Evolutionary conservation across 2,888 invertebrate genomes (phyloP).

Genomic region (Pyrgus malvae): DNA sequence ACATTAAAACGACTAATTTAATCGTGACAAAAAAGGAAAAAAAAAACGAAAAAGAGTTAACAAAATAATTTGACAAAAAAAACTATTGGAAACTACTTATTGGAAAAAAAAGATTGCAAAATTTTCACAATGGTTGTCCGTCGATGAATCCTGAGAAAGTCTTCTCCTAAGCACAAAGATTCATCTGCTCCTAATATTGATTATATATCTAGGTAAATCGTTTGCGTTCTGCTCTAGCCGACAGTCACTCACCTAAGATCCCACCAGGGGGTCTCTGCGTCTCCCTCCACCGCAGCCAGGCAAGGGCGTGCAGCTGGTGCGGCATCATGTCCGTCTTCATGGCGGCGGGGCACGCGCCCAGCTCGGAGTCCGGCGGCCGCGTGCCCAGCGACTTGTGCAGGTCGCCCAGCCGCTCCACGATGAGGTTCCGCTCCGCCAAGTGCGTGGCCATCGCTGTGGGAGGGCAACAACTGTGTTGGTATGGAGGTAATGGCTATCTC

Average conservation of each 20-base stretch:
- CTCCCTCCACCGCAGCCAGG: constrained; percentile 96
- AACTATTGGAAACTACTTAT: too few species aligned
- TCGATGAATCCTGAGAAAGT: too few species aligned
- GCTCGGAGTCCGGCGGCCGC: constrained; percentile 83
- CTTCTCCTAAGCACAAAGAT: too few species aligned
- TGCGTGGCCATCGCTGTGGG: constrained; percentile 84
- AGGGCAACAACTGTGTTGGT: neutral
- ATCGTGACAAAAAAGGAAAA: neutral
- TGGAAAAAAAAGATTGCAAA: too few species aligned
- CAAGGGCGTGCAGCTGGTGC: constrained; percentile 92
- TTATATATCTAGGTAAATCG: too few species aligned
- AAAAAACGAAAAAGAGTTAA: too few species aligned
- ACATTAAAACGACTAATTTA: neutral
- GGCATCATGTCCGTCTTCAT: constrained; percentile 87
- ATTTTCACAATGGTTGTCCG: too few species aligned
- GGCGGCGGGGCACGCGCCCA: constrained; percentile 83
- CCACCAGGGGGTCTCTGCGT: constrained; percentile 92
- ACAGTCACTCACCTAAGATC: constrained; percentile 64
- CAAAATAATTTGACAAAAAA: too few species aligned
- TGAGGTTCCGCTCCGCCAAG: constrained; percentile 85
- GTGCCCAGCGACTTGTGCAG: constrained; percentile 86
- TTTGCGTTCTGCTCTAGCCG: too few species aligned
- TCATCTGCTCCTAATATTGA: too few species aligned
- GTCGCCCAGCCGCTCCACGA: constrained; percentile 86
- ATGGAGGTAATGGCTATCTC: too few species aligned